phyloP scores from a whole-genome alignment of 2,113 vertebrate species.

The Xyrauchen texanus region DNA sequence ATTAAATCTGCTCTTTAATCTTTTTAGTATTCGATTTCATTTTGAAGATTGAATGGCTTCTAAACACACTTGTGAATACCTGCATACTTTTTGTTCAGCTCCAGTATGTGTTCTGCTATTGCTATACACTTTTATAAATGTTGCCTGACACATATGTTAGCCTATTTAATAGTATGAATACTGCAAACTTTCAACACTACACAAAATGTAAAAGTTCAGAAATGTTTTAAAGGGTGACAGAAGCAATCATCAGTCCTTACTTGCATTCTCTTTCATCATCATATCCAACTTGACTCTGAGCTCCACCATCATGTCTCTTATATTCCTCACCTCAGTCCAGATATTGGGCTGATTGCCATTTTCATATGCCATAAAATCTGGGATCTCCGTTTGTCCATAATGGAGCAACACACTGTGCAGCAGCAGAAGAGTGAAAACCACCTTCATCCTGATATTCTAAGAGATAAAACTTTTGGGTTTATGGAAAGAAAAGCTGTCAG shows the following conservation, averaged over 20 bases:
- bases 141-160: no score
- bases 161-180: no score
- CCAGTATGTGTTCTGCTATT: no score
- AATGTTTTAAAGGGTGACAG: background rate
- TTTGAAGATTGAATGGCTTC: no score
- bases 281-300: constrained; percentile 7
- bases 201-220: no score
- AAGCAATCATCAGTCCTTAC: background rate
- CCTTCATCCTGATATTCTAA: background rate
- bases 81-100: no score
- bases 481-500: background rate
- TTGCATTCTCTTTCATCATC: background rate
- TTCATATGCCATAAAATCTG: background rate
- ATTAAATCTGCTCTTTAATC: no score
- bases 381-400: background rate
- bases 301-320: constrained; percentile 19
- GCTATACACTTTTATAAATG: no score
- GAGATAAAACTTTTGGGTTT: background rate
- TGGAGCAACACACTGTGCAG: background rate
- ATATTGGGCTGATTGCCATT: background rate
- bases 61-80: no score
- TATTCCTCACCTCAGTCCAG: constrained; percentile 11
- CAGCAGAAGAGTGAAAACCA: background rate
- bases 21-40: no score
- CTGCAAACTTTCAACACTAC: no score